These are phyloP conservation scores for Morinoia aosen DNA, from an alignment of 2,888 invertebrate genomes.

Conservation along the genomic window DNA sequence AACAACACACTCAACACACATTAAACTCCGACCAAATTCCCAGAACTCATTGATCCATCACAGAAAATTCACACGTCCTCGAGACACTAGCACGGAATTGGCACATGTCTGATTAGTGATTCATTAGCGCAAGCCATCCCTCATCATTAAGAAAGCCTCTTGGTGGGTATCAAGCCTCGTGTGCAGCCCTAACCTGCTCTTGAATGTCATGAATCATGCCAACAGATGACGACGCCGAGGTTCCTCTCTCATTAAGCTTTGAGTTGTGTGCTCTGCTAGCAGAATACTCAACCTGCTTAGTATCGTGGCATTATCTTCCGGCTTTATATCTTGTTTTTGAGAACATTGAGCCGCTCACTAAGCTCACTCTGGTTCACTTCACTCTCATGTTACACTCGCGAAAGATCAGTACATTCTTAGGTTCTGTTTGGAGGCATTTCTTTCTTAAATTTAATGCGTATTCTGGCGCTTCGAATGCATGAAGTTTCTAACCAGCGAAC, in stretches of 20 bases:
- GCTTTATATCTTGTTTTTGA: neutral
- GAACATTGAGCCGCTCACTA: neutral
- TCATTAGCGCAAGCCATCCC: neutral
- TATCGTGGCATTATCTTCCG: neutral
- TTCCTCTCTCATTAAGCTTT: neutral
- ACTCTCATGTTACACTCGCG: neutral
- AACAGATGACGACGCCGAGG: neutral
- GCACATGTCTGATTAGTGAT: neutral
- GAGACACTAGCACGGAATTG: neutral
- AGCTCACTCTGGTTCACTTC: neutral
- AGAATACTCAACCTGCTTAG: neutral
- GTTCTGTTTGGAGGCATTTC: neutral
- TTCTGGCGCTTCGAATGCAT: neutral
- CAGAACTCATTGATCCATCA: neutral
- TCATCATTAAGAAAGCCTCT: constrained; percentile 27
- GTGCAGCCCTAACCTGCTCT: neutral
- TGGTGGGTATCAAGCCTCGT: neutral
- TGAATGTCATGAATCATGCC: constrained; percentile 7
- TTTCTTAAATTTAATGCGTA: neutral
- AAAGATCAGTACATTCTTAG: neutral
- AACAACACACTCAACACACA: neutral
- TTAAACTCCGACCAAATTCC: neutral
- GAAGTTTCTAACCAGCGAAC: no score
- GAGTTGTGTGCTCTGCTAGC: neutral
- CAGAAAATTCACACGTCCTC: neutral